A percentile compares a stretch with the other conserved stretches of the same genome.
Evolutionary conservation across 2,888 invertebrate species (phyloP).

Genomic region (Netelia melanura): DNA sequence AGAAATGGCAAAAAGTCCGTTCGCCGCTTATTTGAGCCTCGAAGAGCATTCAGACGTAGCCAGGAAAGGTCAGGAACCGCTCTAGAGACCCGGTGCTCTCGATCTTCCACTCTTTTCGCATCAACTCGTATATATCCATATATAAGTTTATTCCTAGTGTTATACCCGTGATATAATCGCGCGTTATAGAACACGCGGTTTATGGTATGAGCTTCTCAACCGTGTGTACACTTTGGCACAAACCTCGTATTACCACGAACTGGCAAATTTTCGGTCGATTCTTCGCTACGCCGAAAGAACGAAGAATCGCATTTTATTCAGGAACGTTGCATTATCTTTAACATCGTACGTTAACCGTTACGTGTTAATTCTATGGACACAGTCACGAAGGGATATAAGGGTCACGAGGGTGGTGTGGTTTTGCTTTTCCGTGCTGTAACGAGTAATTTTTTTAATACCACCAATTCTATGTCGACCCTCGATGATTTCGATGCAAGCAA

Average conservation of each 20-base stretch:
- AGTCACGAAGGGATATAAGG: constrained; percentile 9
- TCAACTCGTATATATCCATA: constrained; percentile 5
- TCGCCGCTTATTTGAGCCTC: constrained; percentile 46
- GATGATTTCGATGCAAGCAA: constrained; percentile 9
- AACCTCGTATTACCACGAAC: constrained; percentile 35
- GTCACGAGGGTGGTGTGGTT: constrained; percentile 26
- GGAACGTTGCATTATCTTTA: constrained; percentile 1
- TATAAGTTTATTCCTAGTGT: constrained; percentile 10
- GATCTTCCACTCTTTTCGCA: constrained; percentile 46
- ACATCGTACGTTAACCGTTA: neutral
- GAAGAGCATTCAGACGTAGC: constrained; percentile 37
- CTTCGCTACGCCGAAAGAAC: constrained; percentile 17
- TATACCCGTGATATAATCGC: constrained; percentile 50
- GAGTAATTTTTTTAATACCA: constrained; percentile 44
- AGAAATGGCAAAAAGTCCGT: constrained; percentile 8
- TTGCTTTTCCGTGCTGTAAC: constrained; percentile 31
- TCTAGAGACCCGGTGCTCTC: constrained; percentile 57
- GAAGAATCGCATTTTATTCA: constrained; percentile 40
- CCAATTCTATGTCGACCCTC: constrained; percentile 1
- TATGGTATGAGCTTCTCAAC: constrained; percentile 46
- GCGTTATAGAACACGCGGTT: constrained; percentile 45
- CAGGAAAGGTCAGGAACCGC: constrained; percentile 71
- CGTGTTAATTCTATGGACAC: neutral
- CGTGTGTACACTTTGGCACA: constrained; percentile 18
- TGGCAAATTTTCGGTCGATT: constrained; percentile 32